phyloP scores from a whole-genome alignment of 2,113 vertebrate genomes.

The Podarcis cretensis region DNA sequence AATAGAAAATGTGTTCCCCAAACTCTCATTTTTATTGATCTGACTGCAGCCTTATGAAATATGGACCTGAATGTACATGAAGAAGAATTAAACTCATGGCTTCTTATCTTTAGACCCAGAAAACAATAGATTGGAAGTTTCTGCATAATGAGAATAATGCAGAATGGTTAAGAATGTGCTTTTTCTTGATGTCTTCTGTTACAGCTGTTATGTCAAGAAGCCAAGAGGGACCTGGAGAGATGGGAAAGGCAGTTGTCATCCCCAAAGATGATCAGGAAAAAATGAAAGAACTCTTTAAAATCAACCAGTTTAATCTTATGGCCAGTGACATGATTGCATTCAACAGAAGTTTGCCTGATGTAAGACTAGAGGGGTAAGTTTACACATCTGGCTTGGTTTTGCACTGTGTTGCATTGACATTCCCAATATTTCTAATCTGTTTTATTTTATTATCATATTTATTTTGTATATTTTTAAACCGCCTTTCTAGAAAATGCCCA shows the following conservation, averaged over 20 bases:
- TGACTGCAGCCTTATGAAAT: neutral
- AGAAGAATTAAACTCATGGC: neutral
- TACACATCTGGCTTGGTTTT: neutral
- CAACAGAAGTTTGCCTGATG: constrained; percentile 95
- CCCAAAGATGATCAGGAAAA: constrained; percentile 94
- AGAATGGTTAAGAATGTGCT: rapidly evolving
- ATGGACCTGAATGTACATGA: neutral
- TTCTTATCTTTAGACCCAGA: rapidly evolving
- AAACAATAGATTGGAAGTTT: rapidly evolving
- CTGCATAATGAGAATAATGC: rapidly evolving
- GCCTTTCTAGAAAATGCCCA: neutral
- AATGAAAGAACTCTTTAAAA: constrained; percentile 99
- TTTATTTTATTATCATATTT: neutral
- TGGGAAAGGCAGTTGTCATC: constrained; percentile 95
- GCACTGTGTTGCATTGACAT: neutral
- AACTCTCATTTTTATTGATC: neutral
- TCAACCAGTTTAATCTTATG: constrained; percentile 99
- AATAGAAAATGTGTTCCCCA: neutral
- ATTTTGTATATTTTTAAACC: no score
- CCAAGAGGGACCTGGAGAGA: constrained; percentile 94
- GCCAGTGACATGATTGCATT: constrained; percentile 97
- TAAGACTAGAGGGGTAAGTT: constrained; percentile 93
- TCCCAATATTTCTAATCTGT: neutral
- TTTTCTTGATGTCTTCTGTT: constrained; percentile 24
- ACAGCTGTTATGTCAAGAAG: constrained; percentile 93